A percentile compares a stretch with the other conserved stretches of the same genome.
phyloP scores from a whole-genome alignment of 2,113 vertebrate species.

The Odobenus rosmarus region DNA sequence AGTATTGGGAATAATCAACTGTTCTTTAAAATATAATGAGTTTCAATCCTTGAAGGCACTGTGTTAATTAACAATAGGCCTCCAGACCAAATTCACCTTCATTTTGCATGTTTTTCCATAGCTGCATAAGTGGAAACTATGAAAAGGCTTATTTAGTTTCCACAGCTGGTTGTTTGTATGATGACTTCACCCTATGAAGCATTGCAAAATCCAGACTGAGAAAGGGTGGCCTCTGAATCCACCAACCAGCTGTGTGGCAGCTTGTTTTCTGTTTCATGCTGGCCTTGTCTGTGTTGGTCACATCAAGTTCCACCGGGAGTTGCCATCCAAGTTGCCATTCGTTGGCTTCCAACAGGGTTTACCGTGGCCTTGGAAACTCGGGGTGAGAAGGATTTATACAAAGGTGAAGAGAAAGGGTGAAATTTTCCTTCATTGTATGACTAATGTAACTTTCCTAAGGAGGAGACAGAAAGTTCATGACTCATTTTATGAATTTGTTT shows the following conservation, averaged over 20 bases:
- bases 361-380: constrained; percentile 4
- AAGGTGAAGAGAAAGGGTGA: not conserved
- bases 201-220: constrained; percentile 37
- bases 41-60: constrained; percentile 5
- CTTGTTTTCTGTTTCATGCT: not conserved
- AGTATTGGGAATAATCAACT: not conserved
- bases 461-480: constrained; percentile 34
- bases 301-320: constrained; percentile 1
- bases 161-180: constrained; percentile 48
- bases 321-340: not conserved
- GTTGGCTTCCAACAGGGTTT: constrained; percentile 18
- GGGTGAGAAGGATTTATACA: not conserved
- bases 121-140: constrained; percentile 53
- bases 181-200: constrained; percentile 46
- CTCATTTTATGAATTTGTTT: constrained; percentile 56
- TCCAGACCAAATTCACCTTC: constrained; percentile 27
- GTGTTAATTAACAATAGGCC: constrained; percentile 38
- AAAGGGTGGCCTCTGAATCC: not conserved
- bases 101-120: constrained; percentile 43
- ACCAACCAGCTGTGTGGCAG: not conserved
- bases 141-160: constrained; percentile 48
- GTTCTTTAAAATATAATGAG: constrained; percentile 17
- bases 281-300: not conserved
- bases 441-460: constrained; percentile 48
- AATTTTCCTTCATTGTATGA: constrained; percentile 35